Percentiles rank a stretch among this genome's conserved stretches.
phyloP scores from a whole-genome alignment of 1,140 invertebrate genomes.

The Nebria ingens region DNA sequence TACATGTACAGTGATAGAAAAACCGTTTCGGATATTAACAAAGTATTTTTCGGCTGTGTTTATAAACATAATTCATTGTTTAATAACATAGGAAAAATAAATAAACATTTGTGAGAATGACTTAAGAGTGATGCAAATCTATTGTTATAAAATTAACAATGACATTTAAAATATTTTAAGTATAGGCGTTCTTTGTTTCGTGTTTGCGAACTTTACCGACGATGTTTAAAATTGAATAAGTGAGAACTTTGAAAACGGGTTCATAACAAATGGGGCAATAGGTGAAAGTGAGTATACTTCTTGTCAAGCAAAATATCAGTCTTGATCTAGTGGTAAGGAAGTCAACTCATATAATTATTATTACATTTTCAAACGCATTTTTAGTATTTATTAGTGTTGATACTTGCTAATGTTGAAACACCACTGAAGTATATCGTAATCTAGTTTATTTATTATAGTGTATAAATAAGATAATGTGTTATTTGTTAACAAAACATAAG shows the following conservation, averaged over 20 bases:
- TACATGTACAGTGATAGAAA: no score
- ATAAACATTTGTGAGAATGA: not conserved
- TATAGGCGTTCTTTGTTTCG: not conserved
- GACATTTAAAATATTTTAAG: no score
- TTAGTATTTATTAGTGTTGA: not conserved
- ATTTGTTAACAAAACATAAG: no score
- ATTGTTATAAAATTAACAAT: not conserved
- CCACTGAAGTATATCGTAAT: no score
- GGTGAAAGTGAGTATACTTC: slow-evolving; percentile 21
- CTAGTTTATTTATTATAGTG: no score
- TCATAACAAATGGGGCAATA: slow-evolving; percentile 20
- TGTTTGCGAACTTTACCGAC: not conserved
- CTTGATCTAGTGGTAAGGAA: not conserved
- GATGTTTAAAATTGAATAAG: no score
- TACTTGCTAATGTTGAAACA: no score
- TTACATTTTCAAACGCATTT: not conserved
- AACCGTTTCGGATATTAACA: no score
- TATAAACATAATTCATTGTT: no score
- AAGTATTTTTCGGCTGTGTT: no score
- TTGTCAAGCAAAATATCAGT: slow-evolving; percentile 11
- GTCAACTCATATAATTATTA: not conserved
- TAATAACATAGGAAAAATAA: no score
- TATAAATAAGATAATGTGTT: no score
- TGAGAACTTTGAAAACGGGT: slow-evolving; percentile 4
- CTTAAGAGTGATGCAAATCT: not conserved